phyloP scores from a whole-genome alignment of 1,140 invertebrate genomes.

The Drosophila repletoides region DNA sequence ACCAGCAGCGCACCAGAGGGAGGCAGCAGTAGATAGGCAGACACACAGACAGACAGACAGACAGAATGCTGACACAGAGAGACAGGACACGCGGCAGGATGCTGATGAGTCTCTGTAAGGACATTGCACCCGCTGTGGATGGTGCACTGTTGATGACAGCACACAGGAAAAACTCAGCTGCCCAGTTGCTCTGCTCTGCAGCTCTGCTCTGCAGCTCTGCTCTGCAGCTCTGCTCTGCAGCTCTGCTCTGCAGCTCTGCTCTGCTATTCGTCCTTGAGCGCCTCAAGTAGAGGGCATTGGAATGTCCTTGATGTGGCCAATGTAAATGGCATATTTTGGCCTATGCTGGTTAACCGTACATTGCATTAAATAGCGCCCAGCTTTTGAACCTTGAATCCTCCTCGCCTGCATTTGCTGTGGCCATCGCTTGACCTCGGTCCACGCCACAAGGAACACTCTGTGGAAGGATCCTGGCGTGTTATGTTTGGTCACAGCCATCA shows the following conservation, averaged over 20 bases:
- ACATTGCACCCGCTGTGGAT: slow-evolving; percentile 59
- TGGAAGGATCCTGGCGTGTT: slow-evolving; percentile 49
- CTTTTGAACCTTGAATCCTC: neutral
- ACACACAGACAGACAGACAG: neutral
- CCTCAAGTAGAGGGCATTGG: slow-evolving; percentile 1
- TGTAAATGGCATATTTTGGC: slow-evolving; percentile 77
- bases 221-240: slow-evolving; percentile 46
- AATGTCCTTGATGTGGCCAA: slow-evolving; percentile 74
- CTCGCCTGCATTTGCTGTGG: slow-evolving; percentile 53
- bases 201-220: neutral
- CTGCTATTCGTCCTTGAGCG: slow-evolving; percentile 25
- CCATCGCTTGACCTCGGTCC: slow-evolving; percentile 58
- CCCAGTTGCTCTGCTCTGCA: neutral
- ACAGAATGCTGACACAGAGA: slow-evolving; percentile 1
- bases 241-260: slow-evolving; percentile 40
- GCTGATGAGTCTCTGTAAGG: slow-evolving; percentile 65
- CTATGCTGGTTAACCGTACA: slow-evolving; percentile 72
- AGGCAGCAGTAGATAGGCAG: neutral
- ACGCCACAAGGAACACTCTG: neutral
- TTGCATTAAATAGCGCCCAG: slow-evolving; percentile 17
- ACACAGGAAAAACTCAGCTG: slow-evolving; percentile 42
- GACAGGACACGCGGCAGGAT: slow-evolving; percentile 51
- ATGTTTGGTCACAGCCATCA: slow-evolving; percentile 53
- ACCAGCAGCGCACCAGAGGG: slow-evolving; percentile 69
- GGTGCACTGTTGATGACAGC: slow-evolving; percentile 40